Evolutionary conservation across 1,140 invertebrate genomes (phyloP).

Genomic region (Amphibalanus amphitrite): DNA sequence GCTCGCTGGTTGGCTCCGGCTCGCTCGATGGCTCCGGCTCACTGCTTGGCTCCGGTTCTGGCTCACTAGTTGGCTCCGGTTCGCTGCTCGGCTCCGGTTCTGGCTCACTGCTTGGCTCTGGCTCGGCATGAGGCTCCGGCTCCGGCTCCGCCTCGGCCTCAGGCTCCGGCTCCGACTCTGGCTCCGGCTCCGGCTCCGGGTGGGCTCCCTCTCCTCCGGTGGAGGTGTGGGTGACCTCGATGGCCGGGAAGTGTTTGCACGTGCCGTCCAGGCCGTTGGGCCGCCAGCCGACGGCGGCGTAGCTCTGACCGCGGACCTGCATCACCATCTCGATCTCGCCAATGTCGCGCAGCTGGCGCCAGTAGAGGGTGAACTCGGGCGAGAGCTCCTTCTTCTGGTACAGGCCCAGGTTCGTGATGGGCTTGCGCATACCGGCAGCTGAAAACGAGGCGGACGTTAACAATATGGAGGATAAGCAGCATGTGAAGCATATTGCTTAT

Average conservation of each 20-base stretch:
- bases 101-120: conserved; percentile 8
- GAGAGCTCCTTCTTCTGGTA: conserved; percentile 53
- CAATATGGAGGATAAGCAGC: no score
- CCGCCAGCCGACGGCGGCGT: conserved; percentile 70
- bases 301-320: conserved; percentile 62
- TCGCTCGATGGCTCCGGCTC: neutral
- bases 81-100: neutral
- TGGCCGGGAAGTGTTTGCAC: conserved; percentile 54
- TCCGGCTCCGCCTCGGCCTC: conserved; percentile 23
- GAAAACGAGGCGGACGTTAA: neutral
- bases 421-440: neutral
- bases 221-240: conserved; percentile 11
- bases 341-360: conserved; percentile 57
- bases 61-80: conserved; percentile 10
- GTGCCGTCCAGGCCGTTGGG: conserved; percentile 44
- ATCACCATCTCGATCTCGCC: conserved; percentile 69
- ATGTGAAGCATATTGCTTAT: no score
- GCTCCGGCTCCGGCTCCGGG: conserved; percentile 26
- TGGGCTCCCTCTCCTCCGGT: no score
- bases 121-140: conserved; percentile 19
- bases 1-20: conserved; percentile 6
- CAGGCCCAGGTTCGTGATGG: conserved; percentile 36
- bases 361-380: conserved; percentile 54
- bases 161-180: conserved; percentile 13
- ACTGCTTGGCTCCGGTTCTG: neutral